Evolutionary conservation across 2,888 invertebrate genomes (phyloP).

Genomic region (Phortica okadai): DNA sequence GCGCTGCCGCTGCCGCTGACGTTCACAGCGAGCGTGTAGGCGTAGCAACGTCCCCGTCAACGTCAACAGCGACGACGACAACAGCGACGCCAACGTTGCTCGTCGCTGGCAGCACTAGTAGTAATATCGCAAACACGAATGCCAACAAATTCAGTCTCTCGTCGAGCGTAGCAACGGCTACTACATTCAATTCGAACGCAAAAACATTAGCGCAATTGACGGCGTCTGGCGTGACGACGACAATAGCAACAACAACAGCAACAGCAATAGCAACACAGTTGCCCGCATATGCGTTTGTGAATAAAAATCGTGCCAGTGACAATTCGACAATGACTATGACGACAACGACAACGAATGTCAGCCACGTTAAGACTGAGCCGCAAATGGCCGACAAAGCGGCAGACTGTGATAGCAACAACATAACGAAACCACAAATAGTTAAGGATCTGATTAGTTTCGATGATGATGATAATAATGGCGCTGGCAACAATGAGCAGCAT

Average conservation of each 20-base stretch:
- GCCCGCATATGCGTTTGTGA: conserved; percentile 71
- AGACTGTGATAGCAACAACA: conserved; percentile 51
- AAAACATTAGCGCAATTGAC: conserved; percentile 24
- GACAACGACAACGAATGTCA: conserved; percentile 34
- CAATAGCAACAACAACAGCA: not conserved
- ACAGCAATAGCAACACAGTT: conserved; percentile 24
- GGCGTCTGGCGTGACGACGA: not conserved
- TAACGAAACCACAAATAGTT: conserved; percentile 46
- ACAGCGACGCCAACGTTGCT: conserved; percentile 36
- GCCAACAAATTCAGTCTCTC: conserved; percentile 52
- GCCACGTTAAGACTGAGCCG: conserved; percentile 5
- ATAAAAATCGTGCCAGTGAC: conserved; percentile 59
- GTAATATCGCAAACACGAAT: conserved; percentile 18
- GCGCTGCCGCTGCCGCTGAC: conserved; percentile 17
- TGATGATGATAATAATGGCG: conserved; percentile 56
- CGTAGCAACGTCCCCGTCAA: conserved; percentile 37
- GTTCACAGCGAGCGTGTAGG: conserved; percentile 40
- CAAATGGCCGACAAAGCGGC: conserved; percentile 17
- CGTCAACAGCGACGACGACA: conserved; percentile 32
- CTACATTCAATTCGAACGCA: not conserved
- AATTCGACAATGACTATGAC: conserved; percentile 23
- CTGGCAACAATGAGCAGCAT: not conserved
- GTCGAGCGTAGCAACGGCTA: conserved; percentile 58
- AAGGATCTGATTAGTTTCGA: conserved; percentile 74
- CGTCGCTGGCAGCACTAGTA: conserved; percentile 13